phyloP scores from a whole-genome alignment of 2,797 vertebrate species.

The Urophycis tenuis region DNA sequence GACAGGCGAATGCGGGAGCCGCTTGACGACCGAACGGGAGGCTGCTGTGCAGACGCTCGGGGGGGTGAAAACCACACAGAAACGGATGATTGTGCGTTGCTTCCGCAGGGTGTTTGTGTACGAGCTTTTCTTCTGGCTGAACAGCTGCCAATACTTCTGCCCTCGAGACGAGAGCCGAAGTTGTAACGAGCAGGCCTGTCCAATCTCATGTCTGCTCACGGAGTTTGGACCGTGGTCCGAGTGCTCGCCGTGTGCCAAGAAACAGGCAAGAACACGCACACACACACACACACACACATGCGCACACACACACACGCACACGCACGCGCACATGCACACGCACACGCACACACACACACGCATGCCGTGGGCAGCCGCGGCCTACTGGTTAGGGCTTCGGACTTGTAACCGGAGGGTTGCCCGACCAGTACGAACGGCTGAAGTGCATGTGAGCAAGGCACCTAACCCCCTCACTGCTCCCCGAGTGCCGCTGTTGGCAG shows the following conservation, averaged over 20 bases:
- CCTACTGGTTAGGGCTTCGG: too few relatives aligned
- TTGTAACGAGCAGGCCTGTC: conserved; percentile 79
- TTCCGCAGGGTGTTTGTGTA: conserved; percentile 56
- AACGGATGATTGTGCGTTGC: background rate
- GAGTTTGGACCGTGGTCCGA: conserved; percentile 84
- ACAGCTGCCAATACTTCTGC: conserved; percentile 74
- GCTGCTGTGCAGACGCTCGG: too few relatives aligned
- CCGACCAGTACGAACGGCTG: too few relatives aligned
- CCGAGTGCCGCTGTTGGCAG: too few relatives aligned
- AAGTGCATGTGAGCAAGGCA: too few relatives aligned
- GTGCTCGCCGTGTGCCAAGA: conserved; percentile 83
- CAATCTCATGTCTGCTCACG: conserved; percentile 78
- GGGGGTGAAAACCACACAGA: background rate
- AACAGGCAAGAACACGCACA: conserved; percentile 68
- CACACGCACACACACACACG: too few relatives aligned
- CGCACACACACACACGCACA: background rate
- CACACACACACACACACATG: background rate
- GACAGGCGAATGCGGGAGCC: too few relatives aligned
- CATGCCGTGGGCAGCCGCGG: too few relatives aligned
- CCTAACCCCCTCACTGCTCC: too few relatives aligned
- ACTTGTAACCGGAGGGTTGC: too few relatives aligned
- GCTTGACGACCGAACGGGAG: background rate
- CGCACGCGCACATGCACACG: background rate
- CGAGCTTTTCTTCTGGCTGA: conserved; percentile 70
- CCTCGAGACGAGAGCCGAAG: conserved; percentile 55